Evolutionary conservation across 2,888 invertebrate genomes (phyloP).

Genomic region (Xylota sylvarum): DNA sequence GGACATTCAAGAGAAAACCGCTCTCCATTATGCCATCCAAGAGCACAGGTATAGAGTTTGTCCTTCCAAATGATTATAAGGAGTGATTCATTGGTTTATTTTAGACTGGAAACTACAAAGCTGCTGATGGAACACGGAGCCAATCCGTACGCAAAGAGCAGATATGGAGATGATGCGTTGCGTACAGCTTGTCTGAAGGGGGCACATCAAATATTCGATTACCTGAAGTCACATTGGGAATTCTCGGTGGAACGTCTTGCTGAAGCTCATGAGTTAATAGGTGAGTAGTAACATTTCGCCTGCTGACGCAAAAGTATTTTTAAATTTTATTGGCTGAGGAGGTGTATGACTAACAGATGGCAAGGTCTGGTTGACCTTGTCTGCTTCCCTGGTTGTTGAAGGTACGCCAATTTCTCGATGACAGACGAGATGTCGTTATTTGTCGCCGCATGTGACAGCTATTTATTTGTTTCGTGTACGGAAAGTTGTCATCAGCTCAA

Average conservation of each 20-base stretch:
- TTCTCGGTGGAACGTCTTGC: conserved; percentile 90
- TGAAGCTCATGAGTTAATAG: conserved; percentile 95
- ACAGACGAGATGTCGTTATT: conserved; percentile 1
- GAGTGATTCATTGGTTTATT: neutral
- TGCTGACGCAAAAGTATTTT: conserved; percentile 17
- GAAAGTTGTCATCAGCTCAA: no score
- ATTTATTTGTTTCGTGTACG: neutral
- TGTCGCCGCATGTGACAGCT: neutral
- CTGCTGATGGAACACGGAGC: conserved; percentile 92
- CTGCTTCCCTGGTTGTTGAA: conserved; percentile 7
- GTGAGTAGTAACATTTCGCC: conserved; percentile 79
- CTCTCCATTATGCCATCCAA: conserved; percentile 96
- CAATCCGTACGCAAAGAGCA: conserved; percentile 90
- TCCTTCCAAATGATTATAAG: neutral
- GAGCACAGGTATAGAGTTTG: conserved; percentile 87
- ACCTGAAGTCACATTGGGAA: conserved; percentile 87
- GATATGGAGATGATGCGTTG: conserved; percentile 95
- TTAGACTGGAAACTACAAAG: conserved; percentile 92
- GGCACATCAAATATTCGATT: conserved; percentile 89
- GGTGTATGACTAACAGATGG: neutral
- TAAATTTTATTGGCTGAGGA: conserved; percentile 1
- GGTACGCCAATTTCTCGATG: conserved; percentile 25
- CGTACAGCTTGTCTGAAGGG: conserved; percentile 94
- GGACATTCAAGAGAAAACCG: conserved; percentile 96
- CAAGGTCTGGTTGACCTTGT: neutral